Conservation (phyloP, 2,113 vertebrate species). For the Spea multiplicata region DNA sequence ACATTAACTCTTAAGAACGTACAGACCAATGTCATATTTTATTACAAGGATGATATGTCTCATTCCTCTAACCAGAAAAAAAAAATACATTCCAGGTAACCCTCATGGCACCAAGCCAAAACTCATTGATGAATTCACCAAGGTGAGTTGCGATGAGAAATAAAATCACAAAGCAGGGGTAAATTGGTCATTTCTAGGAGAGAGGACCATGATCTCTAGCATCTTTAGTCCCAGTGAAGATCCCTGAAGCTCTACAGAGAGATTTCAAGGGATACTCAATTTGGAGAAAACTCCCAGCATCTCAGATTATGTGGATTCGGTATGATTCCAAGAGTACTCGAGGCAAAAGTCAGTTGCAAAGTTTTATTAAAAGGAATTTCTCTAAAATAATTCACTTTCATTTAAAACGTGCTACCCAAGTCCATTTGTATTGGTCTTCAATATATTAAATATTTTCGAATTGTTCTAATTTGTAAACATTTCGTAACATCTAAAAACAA, state of each 20-base stretch:
- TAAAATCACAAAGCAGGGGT: too few relatives aligned
- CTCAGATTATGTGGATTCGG: too few relatives aligned
- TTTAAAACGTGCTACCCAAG: constrained; percentile 54
- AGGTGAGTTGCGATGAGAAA: not conserved
- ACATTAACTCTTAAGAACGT: constrained; percentile 2
- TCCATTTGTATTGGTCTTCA: constrained; percentile 17
- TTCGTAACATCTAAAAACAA: not conserved
- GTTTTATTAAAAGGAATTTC: not conserved
- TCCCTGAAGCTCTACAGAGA: too few relatives aligned
- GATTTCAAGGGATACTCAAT: not conserved
- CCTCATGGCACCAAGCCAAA: not conserved
- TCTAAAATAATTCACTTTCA: constrained; percentile 41
- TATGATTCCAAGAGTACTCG: too few relatives aligned
- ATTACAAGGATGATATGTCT: not conserved
- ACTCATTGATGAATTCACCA: not conserved
- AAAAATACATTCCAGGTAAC: not conserved
- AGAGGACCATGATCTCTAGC: not conserved
- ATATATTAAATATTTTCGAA: constrained; percentile 59
- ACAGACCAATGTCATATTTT: not conserved
- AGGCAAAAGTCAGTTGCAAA: too few relatives aligned
- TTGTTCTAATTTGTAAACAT: constrained; percentile 65
- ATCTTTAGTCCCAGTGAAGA: not conserved
- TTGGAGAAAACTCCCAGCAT: not conserved
- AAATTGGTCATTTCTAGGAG: not conserved
- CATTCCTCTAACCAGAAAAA: not conserved